A percentile compares a stretch with the other conserved stretches of the same genome.
These are phyloP conservation scores for Patiria miniata DNA, from an alignment of 35 echinoderm and acorn worm genomes.

Conservation along the genomic window DNA sequence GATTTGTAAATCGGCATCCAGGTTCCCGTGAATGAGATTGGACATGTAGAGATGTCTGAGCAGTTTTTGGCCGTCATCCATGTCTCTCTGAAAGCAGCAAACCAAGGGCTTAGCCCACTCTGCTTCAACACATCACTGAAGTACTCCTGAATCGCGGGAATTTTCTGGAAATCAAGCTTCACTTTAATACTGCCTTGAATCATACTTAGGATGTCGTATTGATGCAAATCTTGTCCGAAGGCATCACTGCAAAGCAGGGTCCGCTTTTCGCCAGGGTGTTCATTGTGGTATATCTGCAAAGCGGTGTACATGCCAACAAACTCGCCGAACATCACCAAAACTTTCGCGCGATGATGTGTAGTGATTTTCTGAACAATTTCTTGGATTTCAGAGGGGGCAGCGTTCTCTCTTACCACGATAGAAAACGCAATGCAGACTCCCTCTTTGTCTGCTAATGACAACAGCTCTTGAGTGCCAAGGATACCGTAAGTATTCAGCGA, in stretches of 20 bases:
- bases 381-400: neutral
- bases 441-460: neutral
- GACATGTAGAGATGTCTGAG: neutral
- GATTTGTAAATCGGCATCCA: neutral
- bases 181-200: conserved; percentile 12
- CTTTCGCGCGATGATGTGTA: neutral
- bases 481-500: conserved; percentile 77
- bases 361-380: neutral
- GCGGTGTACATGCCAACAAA: neutral
- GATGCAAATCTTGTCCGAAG: neutral
- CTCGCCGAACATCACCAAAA: conserved; percentile 16
- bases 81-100: neutral
- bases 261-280: neutral
- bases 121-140: neutral
- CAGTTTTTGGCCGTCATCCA: neutral
- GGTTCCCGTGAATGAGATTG: conserved; percentile 1
- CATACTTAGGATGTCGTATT: neutral
- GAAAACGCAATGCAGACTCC: conserved; percentile 22
- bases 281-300: neutral
- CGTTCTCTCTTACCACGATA: neutral
- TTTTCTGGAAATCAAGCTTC: neutral
- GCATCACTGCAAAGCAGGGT: conserved; percentile 19
- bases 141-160: conserved; percentile 9
- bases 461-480: neutral
- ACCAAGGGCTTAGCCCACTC: neutral